phyloP scores from a whole-genome alignment of 2,888 invertebrate genomes.

The Pollenia griseotomentosa region DNA sequence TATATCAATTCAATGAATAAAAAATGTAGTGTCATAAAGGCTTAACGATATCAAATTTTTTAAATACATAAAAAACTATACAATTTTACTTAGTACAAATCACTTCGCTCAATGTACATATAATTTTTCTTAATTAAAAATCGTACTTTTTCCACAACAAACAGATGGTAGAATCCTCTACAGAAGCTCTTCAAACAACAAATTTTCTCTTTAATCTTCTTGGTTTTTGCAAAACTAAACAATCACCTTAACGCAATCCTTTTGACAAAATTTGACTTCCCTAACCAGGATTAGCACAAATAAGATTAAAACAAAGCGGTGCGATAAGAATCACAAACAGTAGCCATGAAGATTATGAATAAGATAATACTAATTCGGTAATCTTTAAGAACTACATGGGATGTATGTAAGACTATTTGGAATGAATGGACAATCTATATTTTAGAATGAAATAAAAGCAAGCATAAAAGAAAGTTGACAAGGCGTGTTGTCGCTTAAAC shows the following conservation, averaged over 20 bases:
- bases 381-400: not conserved
- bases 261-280: conserved; percentile 35
- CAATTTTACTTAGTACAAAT: too few species aligned
- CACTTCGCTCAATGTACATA: too few species aligned
- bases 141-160: not conserved
- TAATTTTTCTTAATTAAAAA: too few species aligned
- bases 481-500: conserved; percentile 53
- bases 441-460: conserved; percentile 3
- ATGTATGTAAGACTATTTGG: not conserved
- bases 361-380: conserved; percentile 34
- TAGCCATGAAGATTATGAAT: not conserved
- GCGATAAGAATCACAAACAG: conserved; percentile 27
- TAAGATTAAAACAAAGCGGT: conserved; percentile 17
- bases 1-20: too few species aligned
- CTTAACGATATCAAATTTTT: too few species aligned
- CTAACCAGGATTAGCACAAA: conserved; percentile 24
- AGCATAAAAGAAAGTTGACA: conserved; percentile 6
- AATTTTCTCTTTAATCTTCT: not conserved
- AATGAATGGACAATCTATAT: conserved; percentile 3
- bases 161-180: not conserved
- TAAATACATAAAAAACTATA: too few species aligned
- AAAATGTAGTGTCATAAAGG: too few species aligned
- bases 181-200: too few species aligned
- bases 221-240: not conserved
- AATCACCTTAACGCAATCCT: not conserved